Conservation (phyloP, 2,113 vertebrate species). For the Bombycilla garrulus region DNA sequence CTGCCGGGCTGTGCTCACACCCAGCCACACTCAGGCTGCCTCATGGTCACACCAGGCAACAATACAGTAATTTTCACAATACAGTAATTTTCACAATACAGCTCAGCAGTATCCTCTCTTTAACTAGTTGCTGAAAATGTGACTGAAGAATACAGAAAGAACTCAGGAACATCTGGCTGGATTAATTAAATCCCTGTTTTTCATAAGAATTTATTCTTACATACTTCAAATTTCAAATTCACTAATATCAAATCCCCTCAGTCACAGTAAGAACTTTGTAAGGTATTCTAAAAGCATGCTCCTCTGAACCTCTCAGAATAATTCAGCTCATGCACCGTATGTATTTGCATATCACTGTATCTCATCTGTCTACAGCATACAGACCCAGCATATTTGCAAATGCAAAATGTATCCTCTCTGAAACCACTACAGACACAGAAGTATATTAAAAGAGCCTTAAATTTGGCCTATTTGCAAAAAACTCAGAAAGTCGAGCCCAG, state of each 20-base stretch:
- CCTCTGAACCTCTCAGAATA: neutral
- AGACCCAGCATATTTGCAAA: neutral
- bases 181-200: neutral
- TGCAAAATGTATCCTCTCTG: neutral
- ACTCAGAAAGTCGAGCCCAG: neutral
- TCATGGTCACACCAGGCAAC: fast-evolving
- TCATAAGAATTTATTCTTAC: neutral
- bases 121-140: neutral
- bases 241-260: neutral
- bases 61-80: neutral
- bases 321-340: neutral
- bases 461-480: neutral
- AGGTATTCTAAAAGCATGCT: neutral
- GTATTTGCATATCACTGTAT: neutral
- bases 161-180: neutral
- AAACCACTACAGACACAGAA: neutral
- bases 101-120: neutral
- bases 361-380: neutral
- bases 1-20: neutral
- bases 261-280: neutral
- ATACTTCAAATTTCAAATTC: neutral
- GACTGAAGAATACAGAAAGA: neutral
- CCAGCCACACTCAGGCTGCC: neutral
- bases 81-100: neutral
- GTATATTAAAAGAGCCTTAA: neutral